These are phyloP conservation scores for Pterophyllum scalare DNA, from an alignment of 2,113 vertebrate species.

Conservation along the genomic window DNA sequence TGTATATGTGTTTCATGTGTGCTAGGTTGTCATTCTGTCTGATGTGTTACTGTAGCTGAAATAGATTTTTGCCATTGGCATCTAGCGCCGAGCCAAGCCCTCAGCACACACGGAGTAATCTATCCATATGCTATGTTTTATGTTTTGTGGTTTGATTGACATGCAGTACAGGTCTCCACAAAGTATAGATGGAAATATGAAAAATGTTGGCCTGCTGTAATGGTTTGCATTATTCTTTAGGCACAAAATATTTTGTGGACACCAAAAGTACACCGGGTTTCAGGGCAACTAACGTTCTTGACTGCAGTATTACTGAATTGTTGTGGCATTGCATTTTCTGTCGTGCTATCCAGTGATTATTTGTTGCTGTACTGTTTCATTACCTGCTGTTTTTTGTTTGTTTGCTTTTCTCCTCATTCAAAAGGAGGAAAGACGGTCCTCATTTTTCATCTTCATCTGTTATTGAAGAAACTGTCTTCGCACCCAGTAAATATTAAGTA, in stretches of 20 bases:
- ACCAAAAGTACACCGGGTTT: neutral
- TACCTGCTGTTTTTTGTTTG: neutral
- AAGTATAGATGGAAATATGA: neutral
- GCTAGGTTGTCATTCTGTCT: neutral
- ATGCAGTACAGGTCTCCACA: neutral
- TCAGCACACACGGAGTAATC: conserved; percentile 14
- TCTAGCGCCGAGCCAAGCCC: conserved; percentile 16
- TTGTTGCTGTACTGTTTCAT: neutral
- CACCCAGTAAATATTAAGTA: neutral
- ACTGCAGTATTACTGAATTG: neutral
- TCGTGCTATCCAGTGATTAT: no score
- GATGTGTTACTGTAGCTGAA: neutral
- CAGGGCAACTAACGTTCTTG: neutral
- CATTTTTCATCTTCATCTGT: neutral
- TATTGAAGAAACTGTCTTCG: neutral
- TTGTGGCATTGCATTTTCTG: neutral
- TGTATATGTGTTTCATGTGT: conserved; percentile 1
- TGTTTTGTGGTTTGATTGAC: conserved; percentile 16
- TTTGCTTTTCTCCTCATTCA: neutral
- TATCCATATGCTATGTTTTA: neutral
- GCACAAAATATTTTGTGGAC: neutral
- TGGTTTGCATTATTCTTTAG: neutral
- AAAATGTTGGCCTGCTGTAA: neutral
- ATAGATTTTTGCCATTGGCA: conserved; percentile 52
- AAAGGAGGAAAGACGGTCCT: neutral